Evolutionary conservation across 2,888 invertebrate species (phyloP).

Genomic region (Monopis laevigella): DNA sequence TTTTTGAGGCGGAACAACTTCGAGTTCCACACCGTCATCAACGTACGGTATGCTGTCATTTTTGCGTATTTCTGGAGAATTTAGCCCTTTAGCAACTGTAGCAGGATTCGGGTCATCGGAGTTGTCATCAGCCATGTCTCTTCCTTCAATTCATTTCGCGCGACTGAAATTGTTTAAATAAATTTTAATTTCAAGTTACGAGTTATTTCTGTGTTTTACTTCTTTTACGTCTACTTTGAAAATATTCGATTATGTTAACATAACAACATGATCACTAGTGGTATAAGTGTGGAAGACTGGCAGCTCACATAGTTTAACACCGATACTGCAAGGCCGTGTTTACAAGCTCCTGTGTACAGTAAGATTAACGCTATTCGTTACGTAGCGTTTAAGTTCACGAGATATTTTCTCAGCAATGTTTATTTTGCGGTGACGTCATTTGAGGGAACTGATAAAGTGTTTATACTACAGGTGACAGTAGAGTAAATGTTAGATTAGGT

Average conservation of each 20-base stretch:
- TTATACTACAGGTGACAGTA: no score
- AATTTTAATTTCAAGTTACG: no score
- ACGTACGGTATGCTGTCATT: conserved; percentile 33
- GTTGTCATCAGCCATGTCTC: conserved; percentile 19
- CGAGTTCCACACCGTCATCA: conserved; percentile 39
- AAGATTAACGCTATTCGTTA: conserved; percentile 21
- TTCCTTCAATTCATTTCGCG: conserved; percentile 3
- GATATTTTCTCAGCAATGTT: conserved; percentile 4
- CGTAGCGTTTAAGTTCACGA: conserved; percentile 6
- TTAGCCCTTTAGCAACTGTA: conserved; percentile 39
- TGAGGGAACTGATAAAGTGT: no score
- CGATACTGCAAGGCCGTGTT: conserved; percentile 15
- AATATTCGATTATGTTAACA: neutral
- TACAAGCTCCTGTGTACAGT: conserved; percentile 19
- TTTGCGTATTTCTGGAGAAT: conserved; percentile 38
- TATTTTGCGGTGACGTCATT: neutral
- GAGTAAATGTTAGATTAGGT: no score
- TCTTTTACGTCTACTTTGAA: no score
- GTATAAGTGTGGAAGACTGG: neutral
- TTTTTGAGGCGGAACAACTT: conserved; percentile 29
- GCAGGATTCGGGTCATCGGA: conserved; percentile 20
- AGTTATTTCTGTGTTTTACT: no score
- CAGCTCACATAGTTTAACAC: conserved; percentile 3
- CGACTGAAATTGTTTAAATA: conserved; percentile 6
- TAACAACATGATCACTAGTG: neutral